Evolutionary conservation across 2,113 vertebrate species (phyloP).

Genomic region (Heterotis niloticus): DNA sequence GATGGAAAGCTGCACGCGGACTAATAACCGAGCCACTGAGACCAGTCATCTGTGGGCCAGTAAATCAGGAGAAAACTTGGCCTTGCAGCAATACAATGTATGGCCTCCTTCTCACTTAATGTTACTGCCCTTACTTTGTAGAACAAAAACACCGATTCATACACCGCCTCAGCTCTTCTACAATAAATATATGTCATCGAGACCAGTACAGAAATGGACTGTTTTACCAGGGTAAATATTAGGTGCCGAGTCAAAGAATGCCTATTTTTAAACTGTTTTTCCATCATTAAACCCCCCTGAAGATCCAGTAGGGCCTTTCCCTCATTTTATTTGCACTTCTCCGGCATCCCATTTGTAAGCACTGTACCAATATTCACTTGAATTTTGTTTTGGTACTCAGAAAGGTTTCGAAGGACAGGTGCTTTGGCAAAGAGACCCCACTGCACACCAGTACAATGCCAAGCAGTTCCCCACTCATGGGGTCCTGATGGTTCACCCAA

Average conservation of each 20-base stretch:
- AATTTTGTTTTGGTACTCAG: no score
- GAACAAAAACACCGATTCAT: slow-evolving; percentile 48
- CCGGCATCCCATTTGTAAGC: neutral
- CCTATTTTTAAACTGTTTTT: neutral
- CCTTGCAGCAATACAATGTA: slow-evolving; percentile 44
- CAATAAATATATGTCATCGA: slow-evolving; percentile 52
- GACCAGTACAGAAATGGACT: neutral
- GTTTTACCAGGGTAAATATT: neutral
- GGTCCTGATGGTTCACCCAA: no score
- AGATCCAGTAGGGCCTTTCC: neutral
- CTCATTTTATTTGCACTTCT: neutral
- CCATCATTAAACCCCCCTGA: neutral
- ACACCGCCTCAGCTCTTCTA: slow-evolving; percentile 44
- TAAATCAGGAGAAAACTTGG: slow-evolving; percentile 34
- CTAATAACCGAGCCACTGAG: slow-evolving; percentile 29
- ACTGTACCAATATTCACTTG: neutral
- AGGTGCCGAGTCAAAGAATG: slow-evolving; percentile 4
- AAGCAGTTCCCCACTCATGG: no score
- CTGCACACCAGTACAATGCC: no score
- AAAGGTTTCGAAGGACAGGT: no score
- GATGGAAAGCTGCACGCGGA: slow-evolving; percentile 39
- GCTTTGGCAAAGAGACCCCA: no score
- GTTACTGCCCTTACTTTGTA: slow-evolving; percentile 43
- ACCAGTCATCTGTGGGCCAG: slow-evolving; percentile 35
- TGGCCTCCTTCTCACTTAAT: slow-evolving; percentile 23